Base-by-base conservation (phyloP, 2,888 invertebrate species). In the Heliconius aoede region DNA sequence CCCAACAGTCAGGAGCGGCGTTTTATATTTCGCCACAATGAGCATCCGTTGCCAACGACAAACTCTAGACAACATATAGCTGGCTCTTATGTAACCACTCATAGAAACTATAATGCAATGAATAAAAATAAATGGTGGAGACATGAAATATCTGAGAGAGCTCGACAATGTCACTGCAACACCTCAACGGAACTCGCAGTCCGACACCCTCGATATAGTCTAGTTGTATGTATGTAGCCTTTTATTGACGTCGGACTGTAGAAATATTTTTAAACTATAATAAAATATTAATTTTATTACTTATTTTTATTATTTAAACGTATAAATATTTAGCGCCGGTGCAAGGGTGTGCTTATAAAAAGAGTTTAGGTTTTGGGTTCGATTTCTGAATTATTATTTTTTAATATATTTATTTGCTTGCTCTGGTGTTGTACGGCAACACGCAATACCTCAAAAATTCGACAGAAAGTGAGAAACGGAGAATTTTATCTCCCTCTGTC, bases 11-110 rank as follows among this genome's bases (percentile, higher is more conserved):
- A 73, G 74, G 76, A 82, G 80, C 80, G 78, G 79, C 55, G 73
- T 75, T 77, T 79, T 75, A 77, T 72, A 77, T 77, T 74, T 75
- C 61, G 80, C 81, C 80, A 85, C 86, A 85, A 86, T 85, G 85
- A 83, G 78, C 85, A 85, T 87, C 85, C 85, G 84, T 78, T 79
- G 80, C 80, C 80, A 79, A 84, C 86, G 84, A 85, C 87, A 84
- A 86, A 85, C 84, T 82, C 82, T 84, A 86, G 86, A 86, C 86
- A 87, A 87, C 68, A 74, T 24, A 55, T 32, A 61, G 18, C 40
- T 68, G 28, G 28, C 68, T 74, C 74, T 74, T 67, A 74, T 68
- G 28, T 30, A 30, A n/a, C 51, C 62, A 36, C 8, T 62, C 65
- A 46, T 73, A 65, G 69, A 71, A 40, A 28, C 68, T 71, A 71